Evolutionary conservation across 2,797 vertebrate species (phyloP).

Genomic region (Acrossocheilus wenchowensis): DNA sequence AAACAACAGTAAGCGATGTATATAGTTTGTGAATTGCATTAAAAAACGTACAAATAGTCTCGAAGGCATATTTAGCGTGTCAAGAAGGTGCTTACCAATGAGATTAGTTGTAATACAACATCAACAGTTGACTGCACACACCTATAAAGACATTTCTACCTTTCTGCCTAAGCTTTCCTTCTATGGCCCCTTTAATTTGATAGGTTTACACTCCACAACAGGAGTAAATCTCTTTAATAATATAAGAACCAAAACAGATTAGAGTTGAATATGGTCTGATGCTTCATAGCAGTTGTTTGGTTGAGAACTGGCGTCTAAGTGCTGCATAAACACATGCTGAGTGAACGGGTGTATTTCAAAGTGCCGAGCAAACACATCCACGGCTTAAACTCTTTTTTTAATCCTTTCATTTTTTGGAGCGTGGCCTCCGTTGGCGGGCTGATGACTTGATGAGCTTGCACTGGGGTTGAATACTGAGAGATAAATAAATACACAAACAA

Average conservation of each 20-base stretch:
- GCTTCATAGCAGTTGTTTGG: conserved; percentile 38
- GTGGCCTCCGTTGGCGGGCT: conserved; percentile 68
- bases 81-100: conserved; percentile 11
- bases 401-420: conserved; percentile 59
- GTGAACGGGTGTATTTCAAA: conserved; percentile 66
- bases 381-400: conserved; percentile 77
- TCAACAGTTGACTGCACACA: conserved; percentile 16
- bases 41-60: neutral
- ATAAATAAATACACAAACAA: conserved; percentile 72
- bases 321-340: conserved; percentile 28
- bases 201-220: conserved; percentile 46
- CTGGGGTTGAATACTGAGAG: conserved; percentile 58
- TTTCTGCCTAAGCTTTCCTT: conserved; percentile 15
- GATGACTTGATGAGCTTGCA: conserved; percentile 72
- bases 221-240: conserved; percentile 49
- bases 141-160: conserved; percentile 15
- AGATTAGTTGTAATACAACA: conserved; percentile 31
- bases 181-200: conserved; percentile 34
- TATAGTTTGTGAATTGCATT: neutral
- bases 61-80: conserved; percentile 8
- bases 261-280: conserved; percentile 37
- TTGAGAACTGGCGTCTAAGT: conserved; percentile 25
- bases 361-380: conserved; percentile 75
- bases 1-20: neutral
- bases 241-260: conserved; percentile 50